Conservation (phyloP, 2,888 invertebrate species). For the Sicus ferrugineus region DNA sequence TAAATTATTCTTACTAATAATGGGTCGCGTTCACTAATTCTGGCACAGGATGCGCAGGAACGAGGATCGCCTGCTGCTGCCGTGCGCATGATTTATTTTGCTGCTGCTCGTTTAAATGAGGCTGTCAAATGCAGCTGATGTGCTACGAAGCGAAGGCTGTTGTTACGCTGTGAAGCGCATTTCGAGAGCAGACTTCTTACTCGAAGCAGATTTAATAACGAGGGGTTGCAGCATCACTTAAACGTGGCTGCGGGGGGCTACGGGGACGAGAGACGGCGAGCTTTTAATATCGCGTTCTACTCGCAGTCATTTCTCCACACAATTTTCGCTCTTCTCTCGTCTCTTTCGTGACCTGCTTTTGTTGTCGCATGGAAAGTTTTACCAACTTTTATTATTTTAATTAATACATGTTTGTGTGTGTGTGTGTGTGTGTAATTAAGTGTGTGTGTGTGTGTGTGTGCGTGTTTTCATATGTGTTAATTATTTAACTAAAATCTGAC, state of each 20-base stretch:
- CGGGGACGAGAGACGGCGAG: too few species aligned
- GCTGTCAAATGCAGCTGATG: constrained; percentile 4
- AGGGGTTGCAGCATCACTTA: too few species aligned
- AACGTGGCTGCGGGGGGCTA: too few species aligned
- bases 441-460: constrained; percentile 4
- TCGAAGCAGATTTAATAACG: too few species aligned
- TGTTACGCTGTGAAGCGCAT: too few species aligned
- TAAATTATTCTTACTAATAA: constrained; percentile 14
- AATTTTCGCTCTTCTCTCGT: not conserved
- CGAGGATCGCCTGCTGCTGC: not conserved
- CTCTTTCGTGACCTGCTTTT: not conserved
- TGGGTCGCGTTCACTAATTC: constrained; percentile 8
- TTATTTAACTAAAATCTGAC: constrained; percentile 18
- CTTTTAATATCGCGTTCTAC: too few species aligned
- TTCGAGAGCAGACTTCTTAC: too few species aligned
- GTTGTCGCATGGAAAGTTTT: not conserved
- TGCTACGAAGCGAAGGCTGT: not conserved
- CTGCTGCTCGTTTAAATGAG: not conserved
- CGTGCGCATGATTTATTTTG: constrained; percentile 8
- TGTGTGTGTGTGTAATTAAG: not conserved
- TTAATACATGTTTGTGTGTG: constrained; percentile 8
- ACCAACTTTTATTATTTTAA: constrained; percentile 3
- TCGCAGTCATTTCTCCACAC: not conserved
- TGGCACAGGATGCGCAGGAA: not conserved
- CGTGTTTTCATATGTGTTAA: not conserved